Evolutionary conservation across 2,113 vertebrate species (phyloP).

Genomic region (Micronycteris hirsuta): DNA sequence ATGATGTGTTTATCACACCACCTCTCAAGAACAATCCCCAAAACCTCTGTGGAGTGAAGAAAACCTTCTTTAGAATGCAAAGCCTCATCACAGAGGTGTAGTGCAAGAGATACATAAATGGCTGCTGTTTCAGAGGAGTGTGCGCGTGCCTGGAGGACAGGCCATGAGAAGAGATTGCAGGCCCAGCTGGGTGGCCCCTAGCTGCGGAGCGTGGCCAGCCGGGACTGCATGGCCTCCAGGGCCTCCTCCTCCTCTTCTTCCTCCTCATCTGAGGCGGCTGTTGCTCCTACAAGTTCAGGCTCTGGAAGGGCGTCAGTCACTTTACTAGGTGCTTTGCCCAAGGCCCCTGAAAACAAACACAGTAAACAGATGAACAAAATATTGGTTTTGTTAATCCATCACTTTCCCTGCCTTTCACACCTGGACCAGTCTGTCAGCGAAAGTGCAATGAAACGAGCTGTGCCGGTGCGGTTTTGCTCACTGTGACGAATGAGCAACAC

Average conservation of each 20-base stretch:
- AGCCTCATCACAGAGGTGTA: constrained; percentile 61
- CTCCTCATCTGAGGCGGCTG: constrained; percentile 82
- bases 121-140: constrained; percentile 28
- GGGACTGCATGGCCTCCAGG: constrained; percentile 96
- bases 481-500: neutral
- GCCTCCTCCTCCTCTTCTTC: constrained; percentile 93
- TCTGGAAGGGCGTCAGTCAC: constrained; percentile 94
- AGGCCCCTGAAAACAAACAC: constrained; percentile 85
- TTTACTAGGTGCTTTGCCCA: constrained; percentile 97
- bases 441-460: neutral
- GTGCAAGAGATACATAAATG: constrained; percentile 71
- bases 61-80: constrained; percentile 62
- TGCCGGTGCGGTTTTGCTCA: neutral
- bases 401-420: neutral
- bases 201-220: constrained; percentile 93
- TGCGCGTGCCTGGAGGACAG: neutral
- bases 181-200: constrained; percentile 71
- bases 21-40: constrained; percentile 16
- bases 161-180: neutral
- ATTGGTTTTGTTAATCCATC: neutral
- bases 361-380: neutral
- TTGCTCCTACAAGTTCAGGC: constrained; percentile 81
- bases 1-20: constrained; percentile 9
- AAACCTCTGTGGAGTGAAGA: constrained; percentile 40
- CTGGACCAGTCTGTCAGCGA: neutral